Evolutionary conservation across 2,113 vertebrate genomes (phyloP).

Genomic region (Boulengerochromis microlepis): DNA sequence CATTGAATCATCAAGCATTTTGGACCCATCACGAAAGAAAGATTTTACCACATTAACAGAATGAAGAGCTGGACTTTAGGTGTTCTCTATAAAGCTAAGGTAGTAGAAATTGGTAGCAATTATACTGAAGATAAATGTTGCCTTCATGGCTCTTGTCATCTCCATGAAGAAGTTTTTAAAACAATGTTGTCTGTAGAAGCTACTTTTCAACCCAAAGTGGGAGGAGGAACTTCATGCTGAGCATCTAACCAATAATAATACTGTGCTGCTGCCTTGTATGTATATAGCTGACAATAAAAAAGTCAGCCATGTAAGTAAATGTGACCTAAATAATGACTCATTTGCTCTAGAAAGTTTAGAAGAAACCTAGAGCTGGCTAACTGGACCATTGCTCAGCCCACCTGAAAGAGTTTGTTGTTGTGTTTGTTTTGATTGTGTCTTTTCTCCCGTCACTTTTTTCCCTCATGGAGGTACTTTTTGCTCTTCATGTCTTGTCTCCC

Average conservation of each 20-base stretch:
- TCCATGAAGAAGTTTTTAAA: neutral
- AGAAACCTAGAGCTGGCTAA: neutral
- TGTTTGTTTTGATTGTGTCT: neutral
- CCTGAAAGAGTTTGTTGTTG: neutral
- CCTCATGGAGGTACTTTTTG: constrained; percentile 31
- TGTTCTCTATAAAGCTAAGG: neutral
- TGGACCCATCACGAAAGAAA: neutral
- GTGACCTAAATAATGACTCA: neutral
- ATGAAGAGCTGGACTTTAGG: neutral
- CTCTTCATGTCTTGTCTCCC: constrained; percentile 8
- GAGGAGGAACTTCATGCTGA: neutral
- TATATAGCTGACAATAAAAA: neutral
- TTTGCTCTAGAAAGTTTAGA: neutral
- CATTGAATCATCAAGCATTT: neutral
- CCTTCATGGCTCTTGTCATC: neutral
- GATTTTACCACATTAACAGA: neutral
- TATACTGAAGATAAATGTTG: neutral
- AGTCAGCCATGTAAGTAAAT: neutral
- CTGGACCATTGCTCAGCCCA: neutral
- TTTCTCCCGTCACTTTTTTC: neutral
- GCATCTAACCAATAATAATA: neutral
- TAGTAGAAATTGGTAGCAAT: neutral
- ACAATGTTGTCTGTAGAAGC: neutral
- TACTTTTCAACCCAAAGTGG: neutral
- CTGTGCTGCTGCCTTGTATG: neutral